Conservation (phyloP, 2,888 invertebrate species). For the Drosophila falleni region DNA sequence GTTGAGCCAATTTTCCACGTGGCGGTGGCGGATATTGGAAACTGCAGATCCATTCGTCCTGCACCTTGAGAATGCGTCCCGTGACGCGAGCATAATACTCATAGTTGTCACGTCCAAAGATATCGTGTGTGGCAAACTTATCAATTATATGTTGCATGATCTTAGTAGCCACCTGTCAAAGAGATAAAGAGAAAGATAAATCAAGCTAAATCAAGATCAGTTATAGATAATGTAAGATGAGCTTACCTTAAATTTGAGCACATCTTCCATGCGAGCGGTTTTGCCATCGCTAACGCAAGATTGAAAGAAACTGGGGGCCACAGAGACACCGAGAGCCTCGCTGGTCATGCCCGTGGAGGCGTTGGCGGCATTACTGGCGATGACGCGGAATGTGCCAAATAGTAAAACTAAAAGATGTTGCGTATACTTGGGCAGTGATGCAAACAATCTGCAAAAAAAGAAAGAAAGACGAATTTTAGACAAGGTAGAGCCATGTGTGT, state of each 20-base stretch:
- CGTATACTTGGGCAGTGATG: constrained; percentile 94
- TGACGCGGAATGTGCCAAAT: constrained; percentile 98
- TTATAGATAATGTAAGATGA: not conserved
- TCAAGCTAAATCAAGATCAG: not conserved
- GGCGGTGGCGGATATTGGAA: constrained; percentile 94
- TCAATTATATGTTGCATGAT: constrained; percentile 99
- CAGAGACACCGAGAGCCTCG: constrained; percentile 97
- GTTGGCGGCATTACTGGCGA: constrained; percentile 95
- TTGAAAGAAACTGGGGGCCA: constrained; percentile 98
- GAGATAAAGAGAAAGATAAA: not conserved
- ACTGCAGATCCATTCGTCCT: constrained; percentile 98
- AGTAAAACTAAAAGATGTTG: constrained; percentile 97
- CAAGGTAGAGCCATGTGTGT: constrained; percentile 4
- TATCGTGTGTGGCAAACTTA: constrained; percentile 97
- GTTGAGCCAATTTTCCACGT: constrained; percentile 88
- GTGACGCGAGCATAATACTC: constrained; percentile 98
- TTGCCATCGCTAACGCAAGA: constrained; percentile 97
- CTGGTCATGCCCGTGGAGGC: constrained; percentile 97
- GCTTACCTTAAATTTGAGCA: constrained; percentile 95
- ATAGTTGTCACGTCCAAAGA: constrained; percentile 97
- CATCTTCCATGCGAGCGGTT: constrained; percentile 98
- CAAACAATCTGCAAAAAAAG: constrained; percentile 90
- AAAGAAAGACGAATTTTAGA: constrained; percentile 31
- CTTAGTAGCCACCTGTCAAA: constrained; percentile 93
- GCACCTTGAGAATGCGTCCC: constrained; percentile 95